Base-by-base conservation (phyloP, 2,888 invertebrate species). In the Amblyjoppa proteus region DNA sequence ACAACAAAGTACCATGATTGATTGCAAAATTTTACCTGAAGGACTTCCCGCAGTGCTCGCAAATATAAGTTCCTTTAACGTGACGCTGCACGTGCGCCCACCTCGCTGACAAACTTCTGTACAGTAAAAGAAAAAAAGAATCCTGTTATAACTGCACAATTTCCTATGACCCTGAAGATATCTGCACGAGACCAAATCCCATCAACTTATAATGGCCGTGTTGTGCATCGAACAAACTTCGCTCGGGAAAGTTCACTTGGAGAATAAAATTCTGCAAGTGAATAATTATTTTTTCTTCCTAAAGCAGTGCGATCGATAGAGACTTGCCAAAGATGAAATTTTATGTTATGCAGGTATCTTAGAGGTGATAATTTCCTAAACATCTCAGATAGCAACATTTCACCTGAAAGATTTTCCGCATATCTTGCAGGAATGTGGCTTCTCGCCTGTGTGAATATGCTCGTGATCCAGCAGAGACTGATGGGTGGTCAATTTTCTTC, bases 401-500 rank as follows among this genome's bases (percentile, higher is more conserved):
- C 87, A 90, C 90, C 89, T 82, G 38, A 90, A 90, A 6, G 84
- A 83, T 86, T 89, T 89, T 6, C 88, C 88, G 81, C 89, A 90
- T 66, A 88, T 88, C 56, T 88, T 83, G 71, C 90, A 89, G 31
- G 79, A 78, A 31, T 89, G 88, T 4, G 90, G 90, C 70, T 89
- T 90, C 75, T 90, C 89, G 13, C 89, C 89, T 1, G 90, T 90
- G 41, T 90, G 90, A 83, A 90, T 90, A 7, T 88, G 87, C 73
- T 90, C 89, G 25, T 90, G 90, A 81, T 89, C 88, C 5, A 88
- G 41, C 45, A 90, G 83, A 16, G 90, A 89, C 68, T 89, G 87
- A 85, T 88, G 83, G 0, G 89, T 89, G 9, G 89, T 86, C 28
- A 90, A 73, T 64, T 87, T 88, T 81, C 89, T 89, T n/a, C 90